phyloP scores from a whole-genome alignment of 2,113 vertebrate genomes.

The Tetrao urogallus region DNA sequence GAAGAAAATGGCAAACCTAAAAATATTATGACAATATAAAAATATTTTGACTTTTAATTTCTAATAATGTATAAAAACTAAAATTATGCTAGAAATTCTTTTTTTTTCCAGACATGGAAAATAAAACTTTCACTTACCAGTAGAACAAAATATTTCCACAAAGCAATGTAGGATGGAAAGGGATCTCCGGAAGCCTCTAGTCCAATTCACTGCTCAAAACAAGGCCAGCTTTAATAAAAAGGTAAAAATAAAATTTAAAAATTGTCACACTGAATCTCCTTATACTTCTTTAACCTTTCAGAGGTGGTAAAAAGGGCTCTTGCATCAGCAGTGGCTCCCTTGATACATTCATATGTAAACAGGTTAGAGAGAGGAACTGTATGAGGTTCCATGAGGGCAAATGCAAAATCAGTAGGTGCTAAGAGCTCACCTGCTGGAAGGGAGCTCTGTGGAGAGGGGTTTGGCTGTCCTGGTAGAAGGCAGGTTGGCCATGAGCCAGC shows the following conservation, averaged over 20 bases:
- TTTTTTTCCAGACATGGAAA: neutral
- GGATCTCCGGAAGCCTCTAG: neutral
- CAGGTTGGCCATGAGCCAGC: no score
- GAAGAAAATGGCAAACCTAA: neutral
- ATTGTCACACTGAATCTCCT: neutral
- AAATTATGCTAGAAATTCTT: neutral
- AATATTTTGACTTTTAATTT: slow-evolving; percentile 31
- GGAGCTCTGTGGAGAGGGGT: no score
- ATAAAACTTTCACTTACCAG: neutral
- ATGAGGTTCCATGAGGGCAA: no score
- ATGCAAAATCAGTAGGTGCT: no score
- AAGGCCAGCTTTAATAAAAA: neutral
- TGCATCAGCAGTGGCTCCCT: accelerated
- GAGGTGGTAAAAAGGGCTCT: neutral
- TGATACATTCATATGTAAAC: neutral
- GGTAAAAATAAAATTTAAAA: neutral
- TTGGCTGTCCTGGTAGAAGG: no score
- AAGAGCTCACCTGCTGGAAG: no score
- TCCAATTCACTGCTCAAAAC: neutral
- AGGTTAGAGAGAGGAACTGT: no score
- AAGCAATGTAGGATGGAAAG: neutral
- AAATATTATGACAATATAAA: slow-evolving; percentile 12
- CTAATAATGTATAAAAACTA: neutral
- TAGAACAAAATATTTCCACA: neutral
- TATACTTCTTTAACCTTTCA: neutral